Base-by-base conservation (phyloP, 1,140 invertebrate species). In the Pantala flavescens region DNA sequence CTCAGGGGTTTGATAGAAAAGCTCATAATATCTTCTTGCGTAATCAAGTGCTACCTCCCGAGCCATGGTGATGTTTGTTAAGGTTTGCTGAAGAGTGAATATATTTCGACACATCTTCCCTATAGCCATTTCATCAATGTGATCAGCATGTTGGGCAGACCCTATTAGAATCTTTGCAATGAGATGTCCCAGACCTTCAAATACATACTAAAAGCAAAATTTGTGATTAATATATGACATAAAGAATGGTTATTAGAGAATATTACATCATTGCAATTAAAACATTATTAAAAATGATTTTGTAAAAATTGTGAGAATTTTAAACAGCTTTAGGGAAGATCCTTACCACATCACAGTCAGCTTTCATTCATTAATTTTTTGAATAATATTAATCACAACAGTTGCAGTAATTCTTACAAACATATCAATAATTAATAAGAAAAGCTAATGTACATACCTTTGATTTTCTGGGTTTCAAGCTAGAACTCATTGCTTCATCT, bases 111-210 rank as follows among this genome's bases (percentile, higher is more conserved):
- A 94, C 90, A 94, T 94, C 80, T 88, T 89, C 79, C 91, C 91
- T 77, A 93, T 90, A 49, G 90, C 91, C 79, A 87, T 89, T 81
- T 93, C 90, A 84, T 93, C 91, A 77, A 94, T 91, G 76, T 89
- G 87, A 76, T 89, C 90, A 79, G 94, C 89, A 79, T 90, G 90
- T 77, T 93, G 90, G 14, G 91, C 90, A 63, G 90, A 91, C 76
- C 89, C 92, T 77, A 96, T 95, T 23, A 96, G 83, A 77, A 96
- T 94, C 76, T 93, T 92, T 0, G 93, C 87, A 71, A 95, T 91
- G 16, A 96, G 82, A 82, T 94, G 93, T 3, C 93, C 95, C 12
- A 98, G 84, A 12, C 96, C 96, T 84, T 97, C 94, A 84, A 98
- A 96, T 75, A 98, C 90, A 81, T 98, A 98, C 90, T 95, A 86